phyloP scores from a whole-genome alignment of 2,797 vertebrate genomes.

The Gallinago stenura region DNA sequence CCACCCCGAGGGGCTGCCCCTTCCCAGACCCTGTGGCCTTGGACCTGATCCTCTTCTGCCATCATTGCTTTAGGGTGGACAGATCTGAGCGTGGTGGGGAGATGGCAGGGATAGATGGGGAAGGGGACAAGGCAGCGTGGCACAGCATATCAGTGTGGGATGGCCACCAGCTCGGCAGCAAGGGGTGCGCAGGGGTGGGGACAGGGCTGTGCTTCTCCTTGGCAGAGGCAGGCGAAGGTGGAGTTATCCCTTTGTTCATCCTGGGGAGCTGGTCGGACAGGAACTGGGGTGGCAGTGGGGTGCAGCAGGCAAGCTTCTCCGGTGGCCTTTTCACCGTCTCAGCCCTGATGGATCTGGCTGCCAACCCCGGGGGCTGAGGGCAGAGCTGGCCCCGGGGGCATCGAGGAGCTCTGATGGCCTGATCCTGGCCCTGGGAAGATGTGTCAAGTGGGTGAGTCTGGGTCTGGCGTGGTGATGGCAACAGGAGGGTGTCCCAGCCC shows the following conservation, averaged over 20 bases:
- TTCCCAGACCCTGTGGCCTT: neutral
- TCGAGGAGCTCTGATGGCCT: neutral
- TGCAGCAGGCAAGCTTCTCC: neutral
- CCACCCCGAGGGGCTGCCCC: neutral
- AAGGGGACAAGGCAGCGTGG: fast-evolving
- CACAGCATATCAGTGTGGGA: fast-evolving
- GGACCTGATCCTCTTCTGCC: neutral
- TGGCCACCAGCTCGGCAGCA: fast-evolving
- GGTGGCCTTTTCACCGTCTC: neutral
- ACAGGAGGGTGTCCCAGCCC: neutral
- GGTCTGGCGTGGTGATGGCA: fast-evolving
- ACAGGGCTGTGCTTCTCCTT: conserved; percentile 23
- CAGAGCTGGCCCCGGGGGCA: neutral
- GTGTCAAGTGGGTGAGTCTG: conserved; percentile 53
- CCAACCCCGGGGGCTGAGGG: neutral
- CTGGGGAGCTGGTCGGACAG: conserved; percentile 65
- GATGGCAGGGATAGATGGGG: neutral
- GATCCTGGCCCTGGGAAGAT: neutral
- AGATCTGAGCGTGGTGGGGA: fast-evolving
- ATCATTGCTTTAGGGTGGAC: neutral
- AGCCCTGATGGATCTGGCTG: fast-evolving
- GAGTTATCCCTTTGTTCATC: conserved; percentile 1
- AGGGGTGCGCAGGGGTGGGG: conserved; percentile 7
- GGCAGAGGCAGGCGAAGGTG: neutral
- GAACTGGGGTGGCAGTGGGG: neutral